Base-by-base conservation (phyloP, 2,113 vertebrate genomes). In the Probosciger aterrimus region DNA sequence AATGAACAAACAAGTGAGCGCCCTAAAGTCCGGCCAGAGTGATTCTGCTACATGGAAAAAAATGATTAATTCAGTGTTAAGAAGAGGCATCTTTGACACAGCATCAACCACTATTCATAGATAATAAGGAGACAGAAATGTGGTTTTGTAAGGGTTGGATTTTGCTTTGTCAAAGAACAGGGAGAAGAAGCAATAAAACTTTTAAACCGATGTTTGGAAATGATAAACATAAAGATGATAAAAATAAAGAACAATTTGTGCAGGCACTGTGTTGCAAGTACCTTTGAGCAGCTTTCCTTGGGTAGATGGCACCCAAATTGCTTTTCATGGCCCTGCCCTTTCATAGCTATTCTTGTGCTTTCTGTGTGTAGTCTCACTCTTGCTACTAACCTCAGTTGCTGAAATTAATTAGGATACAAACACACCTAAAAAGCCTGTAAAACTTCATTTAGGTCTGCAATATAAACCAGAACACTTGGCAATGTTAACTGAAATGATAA, bases 341-440 rank as follows among this genome's bases (percentile, higher is more conserved):
- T 49, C 18, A 16, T 46, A 85, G n/a, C 37, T 57, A 4, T 43
- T 89, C n/a, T 39, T 37, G 19, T 43, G 63, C 52, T 86, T 89
- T 67, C 67, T 27, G 13, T 10, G 4, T 10, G 16, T 27, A 88
- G 64, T 28, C 70, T 89, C 65, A 11, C 20, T 69, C 81, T 63
- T 67, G 68, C 39, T 95, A 69, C 81, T 93, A 43, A 87, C 95
- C 75, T 59, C 44, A 31, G 57, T 55, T 88, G 85, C 82, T 95
- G 50, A 93, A 90, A 93, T 93, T 96, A 95, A 95, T 97, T 92
- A 82, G 94, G 82, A 74, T 92, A 86, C 92, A 94, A 96, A 65
- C 60, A 78, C 68, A 88, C 64, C 87, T 92, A 71, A 86, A 95
- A 94, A 87, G 74, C 44, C 82, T 87, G 68, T 94, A 81, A 90